Evolutionary conservation across 2,888 invertebrate genomes (phyloP).

Genomic region (Stenoptilia bipunctidactyla): DNA sequence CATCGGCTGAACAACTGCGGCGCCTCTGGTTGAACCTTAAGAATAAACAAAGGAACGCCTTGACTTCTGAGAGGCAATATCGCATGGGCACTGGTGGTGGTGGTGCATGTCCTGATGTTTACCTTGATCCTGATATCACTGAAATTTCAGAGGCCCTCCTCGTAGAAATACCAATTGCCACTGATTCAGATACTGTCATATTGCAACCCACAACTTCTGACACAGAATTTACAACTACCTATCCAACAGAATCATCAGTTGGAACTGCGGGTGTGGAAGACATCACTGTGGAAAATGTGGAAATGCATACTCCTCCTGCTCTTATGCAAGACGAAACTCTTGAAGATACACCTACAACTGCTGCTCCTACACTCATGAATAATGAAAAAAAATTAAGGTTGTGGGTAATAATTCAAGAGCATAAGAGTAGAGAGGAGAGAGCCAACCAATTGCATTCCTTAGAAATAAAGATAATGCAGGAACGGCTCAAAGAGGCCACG

Average conservation of each 20-base stretch:
- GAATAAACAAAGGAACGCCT: slow-evolving; percentile 1
- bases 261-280: too few relatives aligned
- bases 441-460: not conserved
- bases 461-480: too few relatives aligned
- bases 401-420: not conserved
- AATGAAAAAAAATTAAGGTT: not conserved
- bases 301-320: too few relatives aligned
- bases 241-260: too few relatives aligned
- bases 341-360: not conserved
- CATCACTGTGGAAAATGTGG: too few relatives aligned
- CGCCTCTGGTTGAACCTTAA: slow-evolving; percentile 2
- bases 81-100: slow-evolving; percentile 5
- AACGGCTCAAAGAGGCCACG: too few relatives aligned
- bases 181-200: slow-evolving; percentile 1
- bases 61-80: slow-evolving; percentile 2
- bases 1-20: not conserved
- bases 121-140: slow-evolving; percentile 1
- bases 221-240: not conserved
- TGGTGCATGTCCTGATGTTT: slow-evolving; percentile 3
- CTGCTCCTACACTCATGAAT: not conserved
- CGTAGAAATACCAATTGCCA: slow-evolving; percentile 1
- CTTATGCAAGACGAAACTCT: not conserved
- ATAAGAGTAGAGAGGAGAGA: not conserved
- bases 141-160: not conserved
- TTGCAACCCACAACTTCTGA: not conserved